Base-by-base conservation (phyloP, 2,888 invertebrate species). In the Drosophila neutralis region DNA sequence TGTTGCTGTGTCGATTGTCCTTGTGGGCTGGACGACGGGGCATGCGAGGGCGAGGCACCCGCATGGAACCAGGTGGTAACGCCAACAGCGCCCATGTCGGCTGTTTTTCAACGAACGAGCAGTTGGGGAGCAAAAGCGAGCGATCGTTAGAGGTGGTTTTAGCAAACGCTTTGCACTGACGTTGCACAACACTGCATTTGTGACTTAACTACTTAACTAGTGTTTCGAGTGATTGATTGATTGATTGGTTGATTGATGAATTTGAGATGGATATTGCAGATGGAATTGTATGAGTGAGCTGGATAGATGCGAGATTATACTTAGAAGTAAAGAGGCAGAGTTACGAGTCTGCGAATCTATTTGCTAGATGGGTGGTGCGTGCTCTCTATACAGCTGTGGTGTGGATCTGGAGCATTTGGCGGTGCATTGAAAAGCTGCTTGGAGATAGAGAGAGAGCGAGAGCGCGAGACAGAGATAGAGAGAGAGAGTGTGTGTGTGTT, bases 51-150 rank as follows among this genome's bases (percentile, higher is more conserved):
- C 80, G 92, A 91, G 62, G 91, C 91, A 77, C 93, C 93, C 72
- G 93, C 91, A 91, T 93, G 93, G 87, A 92, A 93, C 92, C 93
- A 93, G 78, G 93, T 93, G 87, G 93, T 93, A 57, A 93, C 92
- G 90, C 93, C 93, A 76, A 93, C 89, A 77, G 87, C 91, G 81
- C 91, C 90, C 78, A 92, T 89, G 79, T 92, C 93, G 91, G 90
- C 93, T 93, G 82, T 65, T 53, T 58, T 61, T 56, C 31, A 79
- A 67, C 68, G 72, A 64, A 58, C 21, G 48, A 24, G 65, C 45
- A 24, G 45, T 45, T 45, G 21, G 45, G n/a, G 59, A 54, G 42
- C 53, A 52, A 72, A 65, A 65, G 54, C 64, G 80, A 58, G 31
- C 60, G 61, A 54, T 62, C 60, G 57, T 88, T 68, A 75, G 69